Percentiles rank a stretch among this genome's conserved stretches.
These are phyloP conservation scores for Sisyra terminalis DNA, from an alignment of 2,888 invertebrate genomes.

Conservation along the genomic window DNA sequence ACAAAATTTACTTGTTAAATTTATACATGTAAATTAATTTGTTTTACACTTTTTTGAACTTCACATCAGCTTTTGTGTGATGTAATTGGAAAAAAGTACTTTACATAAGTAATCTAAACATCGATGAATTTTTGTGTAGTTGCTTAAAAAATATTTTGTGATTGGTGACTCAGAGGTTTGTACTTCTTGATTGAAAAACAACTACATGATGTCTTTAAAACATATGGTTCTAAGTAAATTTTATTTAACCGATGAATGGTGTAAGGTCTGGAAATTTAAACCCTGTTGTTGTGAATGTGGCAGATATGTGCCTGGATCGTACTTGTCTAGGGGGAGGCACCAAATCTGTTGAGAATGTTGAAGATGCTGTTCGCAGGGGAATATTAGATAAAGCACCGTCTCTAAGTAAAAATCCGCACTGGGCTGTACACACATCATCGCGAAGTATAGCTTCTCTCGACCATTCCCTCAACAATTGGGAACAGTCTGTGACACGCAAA, in stretches of 20 bases:
- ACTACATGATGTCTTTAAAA: conserved; percentile 15
- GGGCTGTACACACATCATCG: conserved; percentile 81
- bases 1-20: too few relatives aligned
- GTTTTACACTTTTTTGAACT: too few relatives aligned
- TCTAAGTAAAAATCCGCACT: conserved; percentile 60
- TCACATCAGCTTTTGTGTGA: too few relatives aligned
- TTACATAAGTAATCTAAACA: too few relatives aligned
- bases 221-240: conserved; percentile 1
- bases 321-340: conserved; percentile 20
- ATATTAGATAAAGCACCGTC: conserved; percentile 19
- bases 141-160: too few relatives aligned
- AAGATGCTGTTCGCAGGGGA: conserved; percentile 15
- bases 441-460: conserved; percentile 63
- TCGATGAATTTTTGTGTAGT: too few relatives aligned
- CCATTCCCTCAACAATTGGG: conserved; percentile 66
- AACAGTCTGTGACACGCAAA: conserved; percentile 72
- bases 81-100: too few relatives aligned
- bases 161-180: too few relatives aligned
- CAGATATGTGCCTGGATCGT: conserved; percentile 13
- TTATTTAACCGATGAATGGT: conserved; percentile 33
- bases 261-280: conserved; percentile 67
- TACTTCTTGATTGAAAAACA: neutral
- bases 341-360: conserved; percentile 19
- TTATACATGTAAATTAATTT: too few relatives aligned
- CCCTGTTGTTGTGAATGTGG: conserved; percentile 20